phyloP scores from a whole-genome alignment of 2,113 vertebrate species.

The Rhadina sibilatrix region DNA sequence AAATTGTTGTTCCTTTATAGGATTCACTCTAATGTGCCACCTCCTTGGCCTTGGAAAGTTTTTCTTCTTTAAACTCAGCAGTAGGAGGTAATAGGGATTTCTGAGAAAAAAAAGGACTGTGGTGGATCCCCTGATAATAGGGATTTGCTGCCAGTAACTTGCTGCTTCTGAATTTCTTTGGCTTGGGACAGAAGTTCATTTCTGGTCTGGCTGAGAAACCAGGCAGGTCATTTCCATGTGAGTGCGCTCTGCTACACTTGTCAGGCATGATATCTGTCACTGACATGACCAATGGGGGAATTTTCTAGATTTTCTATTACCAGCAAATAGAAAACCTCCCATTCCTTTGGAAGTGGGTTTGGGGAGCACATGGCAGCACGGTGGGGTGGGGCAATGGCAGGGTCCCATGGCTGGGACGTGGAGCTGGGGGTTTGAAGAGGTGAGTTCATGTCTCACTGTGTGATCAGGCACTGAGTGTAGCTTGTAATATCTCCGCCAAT shows the following conservation, averaged over 20 bases:
- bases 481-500: background rate
- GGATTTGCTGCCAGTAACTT: background rate
- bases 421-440: background rate
- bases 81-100: background rate
- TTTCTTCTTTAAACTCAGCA: background rate
- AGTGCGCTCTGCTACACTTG: background rate
- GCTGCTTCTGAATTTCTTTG: background rate
- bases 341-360: background rate
- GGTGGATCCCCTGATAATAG: background rate
- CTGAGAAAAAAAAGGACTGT: background rate
- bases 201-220: background rate
- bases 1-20: background rate
- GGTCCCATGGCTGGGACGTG: accelerated
- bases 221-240: background rate
- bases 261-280: background rate
- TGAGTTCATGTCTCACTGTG: background rate
- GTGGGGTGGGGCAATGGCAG: background rate
- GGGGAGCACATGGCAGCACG: accelerated
- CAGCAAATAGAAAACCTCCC: background rate
- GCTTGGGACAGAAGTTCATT: background rate
- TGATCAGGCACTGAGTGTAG: accelerated
- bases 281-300: background rate
- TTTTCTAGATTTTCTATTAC: background rate
- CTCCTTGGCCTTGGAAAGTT: background rate
- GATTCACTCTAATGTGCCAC: background rate